These are phyloP conservation scores for Acanthosepion esculentum DNA, from an alignment of 2,888 invertebrate species.

Conservation along the genomic window DNA sequence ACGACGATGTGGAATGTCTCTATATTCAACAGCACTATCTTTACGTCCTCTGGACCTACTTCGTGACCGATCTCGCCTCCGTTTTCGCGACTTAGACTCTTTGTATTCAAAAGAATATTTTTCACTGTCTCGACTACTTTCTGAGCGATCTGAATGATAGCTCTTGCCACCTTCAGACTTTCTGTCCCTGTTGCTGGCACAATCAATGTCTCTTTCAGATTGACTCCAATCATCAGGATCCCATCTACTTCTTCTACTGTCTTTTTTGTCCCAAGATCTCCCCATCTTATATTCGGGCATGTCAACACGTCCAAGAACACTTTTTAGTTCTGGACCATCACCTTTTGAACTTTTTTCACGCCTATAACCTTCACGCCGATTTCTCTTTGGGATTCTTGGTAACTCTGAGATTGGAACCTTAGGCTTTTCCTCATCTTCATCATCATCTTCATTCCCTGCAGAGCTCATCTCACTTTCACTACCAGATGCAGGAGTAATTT, in stretches of 20 bases:
- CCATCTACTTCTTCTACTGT: conserved; percentile 43
- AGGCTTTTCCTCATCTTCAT: conserved; percentile 65
- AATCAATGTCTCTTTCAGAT: conserved; percentile 44
- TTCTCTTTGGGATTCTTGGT: conserved; percentile 67
- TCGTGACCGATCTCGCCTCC: conserved; percentile 70
- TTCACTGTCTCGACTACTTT: conserved; percentile 41
- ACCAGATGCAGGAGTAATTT: background rate
- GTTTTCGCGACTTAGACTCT: conserved; percentile 44
- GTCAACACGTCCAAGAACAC: conserved; percentile 44
- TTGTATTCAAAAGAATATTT: conserved; percentile 42
- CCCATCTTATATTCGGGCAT: conserved; percentile 21
- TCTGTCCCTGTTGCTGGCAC: conserved; percentile 50
- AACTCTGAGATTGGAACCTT: conserved; percentile 64
- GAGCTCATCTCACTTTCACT: conserved; percentile 45
- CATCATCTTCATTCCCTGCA: conserved; percentile 41
- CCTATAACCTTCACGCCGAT: conserved; percentile 69
- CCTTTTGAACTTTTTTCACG: conserved; percentile 39
- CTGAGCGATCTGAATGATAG: conserved; percentile 41
- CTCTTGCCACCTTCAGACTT: conserved; percentile 52
- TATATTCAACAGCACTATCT: conserved; percentile 47
- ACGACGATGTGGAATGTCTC: conserved; percentile 47
- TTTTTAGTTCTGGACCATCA: conserved; percentile 40
- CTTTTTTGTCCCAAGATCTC: conserved; percentile 35
- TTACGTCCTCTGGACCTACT: conserved; percentile 53
- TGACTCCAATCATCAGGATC: conserved; percentile 46